phyloP scores from a whole-genome alignment of 2,113 vertebrate species.

The Crotalus horridus region DNA sequence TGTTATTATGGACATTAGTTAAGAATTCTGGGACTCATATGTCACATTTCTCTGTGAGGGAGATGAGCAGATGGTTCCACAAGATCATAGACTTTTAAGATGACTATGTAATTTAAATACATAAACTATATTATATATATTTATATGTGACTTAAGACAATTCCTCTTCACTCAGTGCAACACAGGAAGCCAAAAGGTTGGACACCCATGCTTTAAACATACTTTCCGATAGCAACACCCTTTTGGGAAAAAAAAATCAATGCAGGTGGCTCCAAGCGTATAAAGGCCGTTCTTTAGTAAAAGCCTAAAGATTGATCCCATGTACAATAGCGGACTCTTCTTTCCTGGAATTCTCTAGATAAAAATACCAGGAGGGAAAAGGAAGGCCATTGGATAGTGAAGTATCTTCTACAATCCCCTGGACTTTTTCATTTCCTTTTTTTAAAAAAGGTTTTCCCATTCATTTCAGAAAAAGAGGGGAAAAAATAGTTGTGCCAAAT shows the following conservation, averaged over 20 bases:
- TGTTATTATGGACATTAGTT: not conserved
- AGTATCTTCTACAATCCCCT: not conserved
- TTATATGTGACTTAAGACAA: no score
- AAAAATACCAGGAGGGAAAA: no score
- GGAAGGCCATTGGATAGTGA: not conserved
- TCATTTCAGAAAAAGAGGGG: not conserved
- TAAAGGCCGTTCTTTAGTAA: not conserved
- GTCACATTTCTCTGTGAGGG: not conserved
- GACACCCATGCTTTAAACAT: not conserved
- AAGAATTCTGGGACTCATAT: not conserved
- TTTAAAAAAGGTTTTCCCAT: not conserved
- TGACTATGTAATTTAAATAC: no score
- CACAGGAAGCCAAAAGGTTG: no score
- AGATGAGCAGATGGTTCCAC: not conserved
- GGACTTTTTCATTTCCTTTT: not conserved
- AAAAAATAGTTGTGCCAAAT: not conserved
- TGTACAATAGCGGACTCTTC: not conserved
- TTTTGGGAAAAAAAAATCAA: no score
- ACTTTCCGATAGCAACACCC: no score
- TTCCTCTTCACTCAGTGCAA: no score
- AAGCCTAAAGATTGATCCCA: not conserved
- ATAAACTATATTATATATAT: no score
- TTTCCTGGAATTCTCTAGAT: no score
- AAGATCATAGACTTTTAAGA: no score
- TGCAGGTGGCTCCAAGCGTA: not conserved